A percentile compares a stretch with the other conserved stretches of the same genome.
These are phyloP conservation scores for Rhagium mordax DNA, from an alignment of 2,888 invertebrate species.

Conservation along the genomic window DNA sequence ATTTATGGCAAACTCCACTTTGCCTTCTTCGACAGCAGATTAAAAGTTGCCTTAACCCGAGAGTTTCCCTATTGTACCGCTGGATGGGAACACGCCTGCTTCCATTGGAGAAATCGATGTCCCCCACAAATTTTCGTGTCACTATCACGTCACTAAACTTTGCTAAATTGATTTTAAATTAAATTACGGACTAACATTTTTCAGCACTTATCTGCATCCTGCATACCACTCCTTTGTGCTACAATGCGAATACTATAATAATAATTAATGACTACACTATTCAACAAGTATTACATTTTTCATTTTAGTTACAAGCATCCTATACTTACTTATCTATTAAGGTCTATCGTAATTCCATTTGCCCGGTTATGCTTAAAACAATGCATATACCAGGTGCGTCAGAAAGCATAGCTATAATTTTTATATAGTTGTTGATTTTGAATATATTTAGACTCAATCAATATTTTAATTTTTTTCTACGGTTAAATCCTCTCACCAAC, in stretches of 20 bases:
- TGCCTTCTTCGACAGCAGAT: constrained; percentile 16
- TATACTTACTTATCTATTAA: not conserved
- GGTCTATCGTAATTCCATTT: not conserved
- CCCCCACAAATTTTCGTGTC: constrained; percentile 63
- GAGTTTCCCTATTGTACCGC: not conserved
- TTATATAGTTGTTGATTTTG: too few relatives aligned
- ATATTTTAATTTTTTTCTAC: too few relatives aligned
- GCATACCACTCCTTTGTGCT: constrained; percentile 56
- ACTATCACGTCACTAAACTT: constrained; percentile 61
- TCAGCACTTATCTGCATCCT: constrained; percentile 66
- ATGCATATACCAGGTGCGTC: too few relatives aligned
- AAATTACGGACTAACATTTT: constrained; percentile 67
- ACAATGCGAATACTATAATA: constrained; percentile 39
- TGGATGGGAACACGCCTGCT: not conserved
- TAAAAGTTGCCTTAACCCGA: constrained; percentile 24
- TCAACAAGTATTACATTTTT: constrained; percentile 38
- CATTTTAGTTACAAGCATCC: constrained; percentile 20
- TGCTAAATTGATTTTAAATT: constrained; percentile 66
- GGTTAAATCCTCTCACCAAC: too few relatives aligned
- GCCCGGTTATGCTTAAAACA: not conserved
- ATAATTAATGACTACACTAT: constrained; percentile 52
- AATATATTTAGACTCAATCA: too few relatives aligned
- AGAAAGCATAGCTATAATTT: too few relatives aligned
- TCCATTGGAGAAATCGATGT: constrained; percentile 56
- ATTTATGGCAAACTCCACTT: constrained; percentile 22